These are phyloP conservation scores for Rafetus swinhoei DNA, from an alignment of 2,113 vertebrate species.

Conservation along the genomic window DNA sequence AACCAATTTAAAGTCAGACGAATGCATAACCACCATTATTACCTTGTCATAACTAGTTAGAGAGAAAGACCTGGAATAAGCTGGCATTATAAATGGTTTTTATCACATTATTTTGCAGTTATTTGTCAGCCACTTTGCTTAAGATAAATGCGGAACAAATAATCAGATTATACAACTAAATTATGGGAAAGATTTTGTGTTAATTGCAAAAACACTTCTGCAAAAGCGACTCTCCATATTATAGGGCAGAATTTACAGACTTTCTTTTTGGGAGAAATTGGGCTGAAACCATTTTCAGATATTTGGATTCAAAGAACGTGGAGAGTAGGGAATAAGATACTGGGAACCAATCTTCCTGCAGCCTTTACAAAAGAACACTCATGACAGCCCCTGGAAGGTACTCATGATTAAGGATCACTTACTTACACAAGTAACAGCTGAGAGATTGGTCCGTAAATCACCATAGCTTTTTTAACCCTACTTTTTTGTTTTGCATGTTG, in stretches of 20 bases:
- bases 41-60: slow-evolving; percentile 99
- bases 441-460: neutral
- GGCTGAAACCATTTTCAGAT: neutral
- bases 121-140: slow-evolving; percentile 96
- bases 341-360: accelerated
- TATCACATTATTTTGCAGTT: slow-evolving; percentile 97
- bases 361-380: neutral
- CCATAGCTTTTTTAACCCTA: neutral
- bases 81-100: slow-evolving; percentile 92
- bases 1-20: slow-evolving; percentile 97
- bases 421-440: neutral
- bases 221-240: neutral
- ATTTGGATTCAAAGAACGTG: neutral
- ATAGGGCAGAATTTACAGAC: neutral
- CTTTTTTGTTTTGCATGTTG: no score
- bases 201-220: slow-evolving; percentile 63
- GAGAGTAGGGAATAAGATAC: neutral
- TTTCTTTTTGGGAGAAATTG: neutral
- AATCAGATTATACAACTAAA: slow-evolving; percentile 88
- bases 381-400: accelerated
- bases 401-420: neutral
- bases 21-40: slow-evolving; percentile 95
- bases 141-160: slow-evolving; percentile 94
- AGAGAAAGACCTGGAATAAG: slow-evolving; percentile 88
- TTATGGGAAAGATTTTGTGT: slow-evolving; percentile 73